Evolutionary conservation across 2,797 vertebrate genomes (phyloP), one percentile per base, ranked within the genome.

Genomic region (Knipowitschia caucasica): DNA sequence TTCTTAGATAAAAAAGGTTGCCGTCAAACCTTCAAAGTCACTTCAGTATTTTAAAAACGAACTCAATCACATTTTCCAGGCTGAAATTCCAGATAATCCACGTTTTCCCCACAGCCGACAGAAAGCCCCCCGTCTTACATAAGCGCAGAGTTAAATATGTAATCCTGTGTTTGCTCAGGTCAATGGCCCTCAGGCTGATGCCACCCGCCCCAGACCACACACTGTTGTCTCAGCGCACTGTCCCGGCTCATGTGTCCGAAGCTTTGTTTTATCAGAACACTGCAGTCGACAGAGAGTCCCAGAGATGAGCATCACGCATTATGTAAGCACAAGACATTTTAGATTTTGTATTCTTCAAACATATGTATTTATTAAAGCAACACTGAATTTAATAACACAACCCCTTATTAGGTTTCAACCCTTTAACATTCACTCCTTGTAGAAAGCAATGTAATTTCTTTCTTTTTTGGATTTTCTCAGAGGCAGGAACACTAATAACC

Each of bases 81-180:
- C 26, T 21, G 11, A 4, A 10, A 17, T 9, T 29, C 43, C 25
- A 15, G 17, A 47, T 18, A 12, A 20, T 7, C 27, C 44, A 30
- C 9, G 26, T 46, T 30, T 46, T 46, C 24, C n/a, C 5, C 15
- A 21, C 12, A 18, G 17, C 15, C 15, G 2, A 12, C 27, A 47
- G 15, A 30, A 20, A 30, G 1, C 10, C 31, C 21, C 1, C 2
- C 2, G 1, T 21, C 34, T 36, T 50, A 21, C 20, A 33, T 21
- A 51, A 45, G 40, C 21, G 29, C 18, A 12, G 21, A 23, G 10
- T 29, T 18, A 36, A 2, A 12, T 12, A 23, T 55, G 1, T 29
- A 18, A 55, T 44, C 11, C 24, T 3, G n/a, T 49, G 51, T 65
- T 61, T 53, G 47, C 25, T 7, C 14, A 15, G 40, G 64, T 52